A percentile compares a stretch with the other conserved stretches of the same genome.
Evolutionary conservation across 2,888 invertebrate species (phyloP).

Genomic region (Heteromyza rotundicornis): DNA sequence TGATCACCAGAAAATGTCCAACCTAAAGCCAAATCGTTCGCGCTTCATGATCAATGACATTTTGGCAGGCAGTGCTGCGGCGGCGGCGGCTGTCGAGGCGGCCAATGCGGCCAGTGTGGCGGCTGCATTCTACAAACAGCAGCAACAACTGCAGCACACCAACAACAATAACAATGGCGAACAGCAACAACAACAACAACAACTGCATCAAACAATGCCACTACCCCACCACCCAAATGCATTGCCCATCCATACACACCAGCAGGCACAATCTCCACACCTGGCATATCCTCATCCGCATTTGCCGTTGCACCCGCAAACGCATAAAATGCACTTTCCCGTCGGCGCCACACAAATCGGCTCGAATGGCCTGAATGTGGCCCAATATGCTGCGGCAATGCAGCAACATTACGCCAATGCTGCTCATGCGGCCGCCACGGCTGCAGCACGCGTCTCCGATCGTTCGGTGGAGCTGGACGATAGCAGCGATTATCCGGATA

Average conservation of each 20-base stretch:
- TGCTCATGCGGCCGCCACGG: constrained; percentile 51
- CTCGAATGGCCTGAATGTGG: constrained; percentile 53
- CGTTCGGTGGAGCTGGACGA: constrained; percentile 50
- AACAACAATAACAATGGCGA: constrained; percentile 24
- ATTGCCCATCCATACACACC: not conserved
- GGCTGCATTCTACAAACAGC: constrained; percentile 51
- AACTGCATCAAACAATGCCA: constrained; percentile 25
- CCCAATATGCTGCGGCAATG: constrained; percentile 57
- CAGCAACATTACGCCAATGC: constrained; percentile 55
- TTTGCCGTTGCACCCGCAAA: constrained; percentile 17
- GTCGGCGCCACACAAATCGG: constrained; percentile 48
- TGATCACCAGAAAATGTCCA: constrained; percentile 43
- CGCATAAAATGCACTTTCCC: constrained; percentile 52
- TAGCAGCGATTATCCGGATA: constrained; percentile 58
- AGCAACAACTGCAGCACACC: constrained; percentile 38
- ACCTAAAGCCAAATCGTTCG: constrained; percentile 56
- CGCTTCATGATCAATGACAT: constrained; percentile 60
- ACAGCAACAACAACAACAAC: constrained; percentile 27
- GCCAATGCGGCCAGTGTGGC: constrained; percentile 42
- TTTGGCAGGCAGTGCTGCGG: constrained; percentile 54
- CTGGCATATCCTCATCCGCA: constrained; percentile 28
- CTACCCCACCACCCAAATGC: constrained; percentile 23
- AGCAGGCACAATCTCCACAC: constrained; percentile 26
- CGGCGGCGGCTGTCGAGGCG: constrained; percentile 45
- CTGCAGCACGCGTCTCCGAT: constrained; percentile 33